These are phyloP conservation scores for Pogonomyrmex californicus DNA, from an alignment of 1,140 invertebrate genomes.

Conservation along the genomic window DNA sequence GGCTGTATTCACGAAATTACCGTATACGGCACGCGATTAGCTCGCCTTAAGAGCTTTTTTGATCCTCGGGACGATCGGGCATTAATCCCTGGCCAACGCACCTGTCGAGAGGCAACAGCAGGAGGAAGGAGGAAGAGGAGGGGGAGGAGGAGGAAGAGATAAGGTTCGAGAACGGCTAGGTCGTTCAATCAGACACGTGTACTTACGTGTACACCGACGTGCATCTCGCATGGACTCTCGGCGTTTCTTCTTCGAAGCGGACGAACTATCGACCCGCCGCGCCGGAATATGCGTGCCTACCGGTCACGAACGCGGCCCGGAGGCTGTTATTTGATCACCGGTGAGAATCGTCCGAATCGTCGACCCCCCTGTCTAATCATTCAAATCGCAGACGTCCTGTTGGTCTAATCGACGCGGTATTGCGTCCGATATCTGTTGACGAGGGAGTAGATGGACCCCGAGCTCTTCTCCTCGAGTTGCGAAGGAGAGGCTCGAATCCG, in stretches of 20 bases:
- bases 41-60: constrained; percentile 61
- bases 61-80: constrained; percentile 56
- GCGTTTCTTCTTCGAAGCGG: constrained; percentile 44
- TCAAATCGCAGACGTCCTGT: constrained; percentile 77
- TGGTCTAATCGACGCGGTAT: constrained; percentile 66
- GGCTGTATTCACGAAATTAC: constrained; percentile 58
- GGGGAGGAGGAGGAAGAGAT: constrained; percentile 48
- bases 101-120: constrained; percentile 63
- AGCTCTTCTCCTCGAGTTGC: neutral
- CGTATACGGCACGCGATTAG: constrained; percentile 49
- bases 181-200: constrained; percentile 66
- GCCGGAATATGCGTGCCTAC: constrained; percentile 71
- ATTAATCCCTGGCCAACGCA: constrained; percentile 67
- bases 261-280: constrained; percentile 72
- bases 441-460: constrained; percentile 14
- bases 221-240: constrained; percentile 35
- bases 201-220: constrained; percentile 55
- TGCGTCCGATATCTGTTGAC: constrained; percentile 22
- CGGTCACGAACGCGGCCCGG: constrained; percentile 70
- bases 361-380: constrained; percentile 80
- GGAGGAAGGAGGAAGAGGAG: neutral
- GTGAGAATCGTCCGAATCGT: constrained; percentile 78
- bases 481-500: constrained; percentile 8
- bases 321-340: constrained; percentile 81
- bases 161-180: constrained; percentile 65